A percentile compares a stretch with the other conserved stretches of the same genome.
These are phyloP conservation scores for Picathartes gymnocephalus DNA, from an alignment of 2,113 vertebrate species.

Conservation along the genomic window DNA sequence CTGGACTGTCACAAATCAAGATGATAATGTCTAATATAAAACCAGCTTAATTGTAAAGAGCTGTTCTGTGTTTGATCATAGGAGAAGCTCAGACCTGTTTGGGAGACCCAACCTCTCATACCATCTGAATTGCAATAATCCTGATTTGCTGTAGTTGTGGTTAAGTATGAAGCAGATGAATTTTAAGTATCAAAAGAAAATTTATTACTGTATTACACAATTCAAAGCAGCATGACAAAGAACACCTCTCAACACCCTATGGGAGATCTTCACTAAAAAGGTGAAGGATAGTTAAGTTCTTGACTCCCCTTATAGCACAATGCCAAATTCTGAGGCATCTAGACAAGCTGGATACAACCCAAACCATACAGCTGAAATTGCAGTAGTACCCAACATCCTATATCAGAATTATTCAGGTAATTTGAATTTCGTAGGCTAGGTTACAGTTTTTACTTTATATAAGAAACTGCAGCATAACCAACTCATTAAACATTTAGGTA, in stretches of 20 bases:
- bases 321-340: not conserved
- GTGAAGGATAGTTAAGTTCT: not conserved
- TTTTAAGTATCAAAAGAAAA: not conserved
- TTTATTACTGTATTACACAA: not conserved
- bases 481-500: not conserved
- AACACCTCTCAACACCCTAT: not conserved
- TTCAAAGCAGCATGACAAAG: not conserved
- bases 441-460: not conserved
- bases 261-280: not conserved
- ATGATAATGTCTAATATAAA: not conserved
- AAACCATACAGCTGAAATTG: not conserved
- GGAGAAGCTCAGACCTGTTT: not conserved
- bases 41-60: not conserved
- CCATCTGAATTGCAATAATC: not conserved
- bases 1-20: not conserved
- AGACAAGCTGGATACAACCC: not conserved
- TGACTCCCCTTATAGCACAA: not conserved
- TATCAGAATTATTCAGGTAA: not conserved
- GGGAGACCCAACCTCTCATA: not conserved
- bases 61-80: not conserved
- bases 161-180: not conserved
- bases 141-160: not conserved
- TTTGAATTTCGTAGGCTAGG: not conserved
- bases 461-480: not conserved
- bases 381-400: not conserved